Conservation (phyloP, 2,888 invertebrate species). For the Ligdia adustata region DNA sequence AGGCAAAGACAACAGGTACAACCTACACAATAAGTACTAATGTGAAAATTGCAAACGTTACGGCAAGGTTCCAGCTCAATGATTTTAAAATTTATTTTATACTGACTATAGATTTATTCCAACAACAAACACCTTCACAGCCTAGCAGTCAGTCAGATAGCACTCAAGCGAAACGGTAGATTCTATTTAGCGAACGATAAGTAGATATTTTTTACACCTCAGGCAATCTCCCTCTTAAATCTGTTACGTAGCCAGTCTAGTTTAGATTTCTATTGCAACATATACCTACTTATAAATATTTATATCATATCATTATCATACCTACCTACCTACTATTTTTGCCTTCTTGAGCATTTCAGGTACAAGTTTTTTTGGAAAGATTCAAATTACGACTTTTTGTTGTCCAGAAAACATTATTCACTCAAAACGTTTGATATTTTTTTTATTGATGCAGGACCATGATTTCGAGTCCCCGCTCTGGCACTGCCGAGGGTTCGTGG, state of each 20-base stretch:
- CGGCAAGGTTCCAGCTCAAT: slow-evolving; percentile 20
- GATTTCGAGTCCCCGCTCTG: slow-evolving; percentile 54
- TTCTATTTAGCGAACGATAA: slow-evolving; percentile 29
- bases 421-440: no score
- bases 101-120: slow-evolving; percentile 22
- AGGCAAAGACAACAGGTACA: slow-evolving; percentile 65
- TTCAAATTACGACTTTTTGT: no score
- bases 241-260: not conserved
- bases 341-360: no score
- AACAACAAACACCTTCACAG: slow-evolving; percentile 35
- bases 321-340: no score
- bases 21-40: slow-evolving; percentile 10
- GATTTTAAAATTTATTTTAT: slow-evolving; percentile 19
- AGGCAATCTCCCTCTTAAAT: slow-evolving; percentile 19
- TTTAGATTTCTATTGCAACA: not conserved
- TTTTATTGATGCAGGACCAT: slow-evolving; percentile 42
- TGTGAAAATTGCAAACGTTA: slow-evolving; percentile 24
- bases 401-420: no score
- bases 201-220: slow-evolving; percentile 23
- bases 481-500: slow-evolving; percentile 57
- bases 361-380: no score
- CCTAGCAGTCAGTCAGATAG: slow-evolving; percentile 31
- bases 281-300: no score
- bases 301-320: no score
- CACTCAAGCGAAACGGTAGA: slow-evolving; percentile 34